phyloP scores from a whole-genome alignment of 2,797 vertebrate species.

The Sebastes nivosus region DNA sequence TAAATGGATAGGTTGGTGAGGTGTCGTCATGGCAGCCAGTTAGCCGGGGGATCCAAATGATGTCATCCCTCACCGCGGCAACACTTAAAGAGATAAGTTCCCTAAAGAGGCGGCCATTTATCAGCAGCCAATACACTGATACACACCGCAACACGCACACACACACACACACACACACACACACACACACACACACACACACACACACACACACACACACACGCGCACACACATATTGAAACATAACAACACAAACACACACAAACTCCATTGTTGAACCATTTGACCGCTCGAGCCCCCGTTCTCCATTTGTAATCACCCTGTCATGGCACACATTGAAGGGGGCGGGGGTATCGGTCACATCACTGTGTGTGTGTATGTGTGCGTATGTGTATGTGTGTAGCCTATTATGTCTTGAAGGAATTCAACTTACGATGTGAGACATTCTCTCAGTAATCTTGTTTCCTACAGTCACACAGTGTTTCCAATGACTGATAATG shows the following conservation, averaged over 20 bases:
- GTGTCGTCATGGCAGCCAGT: constrained; percentile 93
- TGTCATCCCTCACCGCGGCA: constrained; percentile 97
- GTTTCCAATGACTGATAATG: neutral
- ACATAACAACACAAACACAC: constrained; percentile 45
- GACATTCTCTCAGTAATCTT: neutral
- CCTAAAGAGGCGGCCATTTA: constrained; percentile 99
- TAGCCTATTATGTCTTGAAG: constrained; percentile 15
- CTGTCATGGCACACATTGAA: constrained; percentile 46
- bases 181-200: constrained; percentile 16
- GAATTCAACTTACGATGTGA: constrained; percentile 12
- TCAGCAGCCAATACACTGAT: constrained; percentile 87
- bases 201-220: constrained; percentile 10
- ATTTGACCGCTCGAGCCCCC: constrained; percentile 73
- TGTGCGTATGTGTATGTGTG: neutral
- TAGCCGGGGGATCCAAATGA: constrained; percentile 97
- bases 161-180: neutral
- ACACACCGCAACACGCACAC: constrained; percentile 43
- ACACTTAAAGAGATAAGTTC: constrained; percentile 99
- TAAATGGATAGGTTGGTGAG: constrained; percentile 98
- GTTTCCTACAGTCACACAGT: neutral
- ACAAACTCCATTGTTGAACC: constrained; percentile 91
- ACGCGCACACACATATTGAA: constrained; percentile 20
- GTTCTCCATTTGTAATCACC: constrained; percentile 61
- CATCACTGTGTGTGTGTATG: constrained; percentile 8
- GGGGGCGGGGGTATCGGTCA: neutral